These are phyloP conservation scores for Myotis findleyi DNA, from an alignment of 2,797 vertebrate genomes.

Conservation along the genomic window DNA sequence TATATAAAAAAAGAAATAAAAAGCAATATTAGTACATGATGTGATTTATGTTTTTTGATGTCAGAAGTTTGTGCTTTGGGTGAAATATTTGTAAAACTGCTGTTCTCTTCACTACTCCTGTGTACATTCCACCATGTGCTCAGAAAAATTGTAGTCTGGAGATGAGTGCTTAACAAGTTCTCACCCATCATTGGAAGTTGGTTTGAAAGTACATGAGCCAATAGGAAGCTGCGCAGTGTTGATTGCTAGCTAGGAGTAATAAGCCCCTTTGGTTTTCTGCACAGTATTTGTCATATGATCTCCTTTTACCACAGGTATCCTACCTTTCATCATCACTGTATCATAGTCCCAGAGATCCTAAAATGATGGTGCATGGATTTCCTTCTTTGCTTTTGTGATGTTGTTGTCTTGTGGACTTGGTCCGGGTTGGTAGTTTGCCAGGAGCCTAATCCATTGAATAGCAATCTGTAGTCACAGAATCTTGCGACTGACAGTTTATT, in stretches of 20 bases:
- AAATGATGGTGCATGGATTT: conserved; percentile 87
- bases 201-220: conserved; percentile 63
- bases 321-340: conserved; percentile 82
- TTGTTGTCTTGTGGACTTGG: conserved; percentile 83
- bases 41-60: conserved; percentile 80
- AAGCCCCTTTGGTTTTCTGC: conserved; percentile 77
- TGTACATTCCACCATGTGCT: conserved; percentile 72
- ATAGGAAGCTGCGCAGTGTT: conserved; percentile 64
- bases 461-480: conserved; percentile 77
- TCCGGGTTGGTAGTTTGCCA: conserved; percentile 81
- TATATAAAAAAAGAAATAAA: conserved; percentile 80
- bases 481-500: conserved; percentile 72
- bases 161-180: conserved; percentile 66
- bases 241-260: conserved; percentile 66
- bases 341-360: conserved; percentile 84
- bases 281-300: conserved; percentile 69
- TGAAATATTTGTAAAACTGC: conserved; percentile 83
- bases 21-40: conserved; percentile 84
- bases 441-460: conserved; percentile 82
- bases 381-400: conserved; percentile 83
- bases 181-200: conserved; percentile 57
- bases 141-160: conserved; percentile 81
- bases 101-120: conserved; percentile 76
- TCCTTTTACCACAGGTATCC: conserved; percentile 68
- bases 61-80: conserved; percentile 79